Base-by-base conservation (phyloP, 1,140 invertebrate species). In the Stegodyphus dumicola region DNA sequence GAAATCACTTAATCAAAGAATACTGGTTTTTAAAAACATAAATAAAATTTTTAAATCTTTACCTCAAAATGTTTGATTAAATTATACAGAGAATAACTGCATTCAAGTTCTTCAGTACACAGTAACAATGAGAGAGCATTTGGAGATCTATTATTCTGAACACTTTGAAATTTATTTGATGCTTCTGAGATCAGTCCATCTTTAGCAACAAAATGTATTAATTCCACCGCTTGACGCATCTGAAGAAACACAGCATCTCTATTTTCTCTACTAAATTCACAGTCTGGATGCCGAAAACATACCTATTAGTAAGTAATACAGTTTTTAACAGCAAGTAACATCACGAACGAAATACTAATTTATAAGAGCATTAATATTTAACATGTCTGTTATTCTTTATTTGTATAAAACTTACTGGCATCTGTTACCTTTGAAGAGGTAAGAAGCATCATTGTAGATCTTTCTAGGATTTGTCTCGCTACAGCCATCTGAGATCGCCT, bases 371-470 rank as follows among this genome's bases (percentile, higher is more conserved):
- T 2, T 60, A 9, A 60, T 60, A 10, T 60, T 60, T 17, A 7
- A 17, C 17, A 67, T n/a, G 65, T 49, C 60, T 85, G 52, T 71
- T 33, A 33, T 33, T 33, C 33, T 80, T 77, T 53, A 15, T n/a
- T 84, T 70, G 15, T 13, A 70, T 60, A 85, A 15, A 77, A 77
- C 74, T 85, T 77, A 73, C 74, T 77, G 67, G 54, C 7, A 80
- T 65, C 9, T 76, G 65, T 84, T 87, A 87, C 86, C 93, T 99
- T 99, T 87, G 97, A 98, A 52, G 98, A 97, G 10, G 97, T 99
- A 64, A 99, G 93, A 9, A 99, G 92, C 94, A 99, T 96, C 93
- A 99, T 97, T 7, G 98, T 99, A n/a, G 97, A 98, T 87, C 98
- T 93, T 90, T 99, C 98, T 7, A 99, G 92, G 56, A 99, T 96